These are phyloP conservation scores for Latheticus oryzae DNA, from an alignment of 2,888 invertebrate species.

Conservation along the genomic window DNA sequence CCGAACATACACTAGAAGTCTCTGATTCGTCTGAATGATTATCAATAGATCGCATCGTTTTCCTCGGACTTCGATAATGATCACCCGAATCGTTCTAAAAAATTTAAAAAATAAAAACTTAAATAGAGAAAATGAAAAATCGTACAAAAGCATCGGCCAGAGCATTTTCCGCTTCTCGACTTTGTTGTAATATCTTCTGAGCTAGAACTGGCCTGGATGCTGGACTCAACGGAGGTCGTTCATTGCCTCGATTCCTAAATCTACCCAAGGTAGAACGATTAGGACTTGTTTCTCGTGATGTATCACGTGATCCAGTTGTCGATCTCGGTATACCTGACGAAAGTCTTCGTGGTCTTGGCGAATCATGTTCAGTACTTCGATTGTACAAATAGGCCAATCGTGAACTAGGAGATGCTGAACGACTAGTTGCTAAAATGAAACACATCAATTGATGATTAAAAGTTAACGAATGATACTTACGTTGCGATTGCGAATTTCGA, in stretches of 20 bases:
- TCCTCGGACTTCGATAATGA: constrained; percentile 59
- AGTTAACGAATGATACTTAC: constrained; percentile 79
- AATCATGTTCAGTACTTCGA: constrained; percentile 64
- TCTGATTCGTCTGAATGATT: constrained; percentile 91
- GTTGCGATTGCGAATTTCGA: constrained; percentile 89
- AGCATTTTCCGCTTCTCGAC: constrained; percentile 87
- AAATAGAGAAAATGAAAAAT: constrained; percentile 26
- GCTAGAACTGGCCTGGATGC: constrained; percentile 74
- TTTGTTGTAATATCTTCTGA: constrained; percentile 85
- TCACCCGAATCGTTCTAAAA: constrained; percentile 59
- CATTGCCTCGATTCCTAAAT: constrained; percentile 63
- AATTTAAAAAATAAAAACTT: too few species aligned
- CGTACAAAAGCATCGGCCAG: constrained; percentile 78
- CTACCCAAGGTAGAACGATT: constrained; percentile 59
- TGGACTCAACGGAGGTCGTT: constrained; percentile 70
- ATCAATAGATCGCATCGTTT: constrained; percentile 66
- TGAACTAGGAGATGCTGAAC: constrained; percentile 94
- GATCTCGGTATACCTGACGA: constrained; percentile 79
- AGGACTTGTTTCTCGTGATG: constrained; percentile 65
- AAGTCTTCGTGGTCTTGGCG: constrained; percentile 70
- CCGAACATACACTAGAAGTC: constrained; percentile 95
- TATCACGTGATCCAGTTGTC: constrained; percentile 75
- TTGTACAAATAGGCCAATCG: constrained; percentile 80
- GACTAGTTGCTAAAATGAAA: constrained; percentile 82
- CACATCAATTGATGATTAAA: too few species aligned